These are phyloP conservation scores for Brachylomia viminalis DNA, from an alignment of 2,888 invertebrate species.

Conservation along the genomic window DNA sequence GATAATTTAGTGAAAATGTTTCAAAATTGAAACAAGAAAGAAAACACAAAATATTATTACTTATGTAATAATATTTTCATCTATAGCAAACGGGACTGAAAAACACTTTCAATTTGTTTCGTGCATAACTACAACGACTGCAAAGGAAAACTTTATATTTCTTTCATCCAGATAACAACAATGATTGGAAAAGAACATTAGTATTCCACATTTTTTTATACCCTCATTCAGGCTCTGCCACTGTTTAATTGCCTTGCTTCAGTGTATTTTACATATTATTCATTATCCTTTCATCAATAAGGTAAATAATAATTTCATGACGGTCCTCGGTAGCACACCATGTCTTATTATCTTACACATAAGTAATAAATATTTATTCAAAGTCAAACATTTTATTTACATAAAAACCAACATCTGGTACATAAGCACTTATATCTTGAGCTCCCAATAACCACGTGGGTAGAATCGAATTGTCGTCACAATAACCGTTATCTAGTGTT, in stretches of 20 bases:
- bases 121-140: too few relatives aligned
- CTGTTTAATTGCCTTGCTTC: neutral
- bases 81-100: neutral
- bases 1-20: neutral
- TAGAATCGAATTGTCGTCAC: conserved; percentile 77
- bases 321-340: conserved; percentile 13
- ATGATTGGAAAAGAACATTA: too few relatives aligned
- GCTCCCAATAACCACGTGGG: conserved; percentile 75
- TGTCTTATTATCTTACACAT: neutral
- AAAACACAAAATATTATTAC: too few relatives aligned
- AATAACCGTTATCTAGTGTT: conserved; percentile 82
- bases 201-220: neutral
- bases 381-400: conserved; percentile 8
- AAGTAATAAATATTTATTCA: conserved; percentile 3
- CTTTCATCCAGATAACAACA: too few relatives aligned
- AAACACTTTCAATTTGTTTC: neutral
- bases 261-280: neutral
- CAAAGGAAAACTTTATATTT: too few relatives aligned
- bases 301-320: neutral
- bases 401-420: conserved; percentile 8
- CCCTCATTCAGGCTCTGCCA: neutral
- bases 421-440: conserved; percentile 39
- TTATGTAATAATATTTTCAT: neutral
- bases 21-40: too few relatives aligned
- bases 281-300: neutral